These are phyloP conservation scores for Coccyzus lansbergi DNA, from an alignment of 2,797 vertebrate species.

Conservation along the genomic window DNA sequence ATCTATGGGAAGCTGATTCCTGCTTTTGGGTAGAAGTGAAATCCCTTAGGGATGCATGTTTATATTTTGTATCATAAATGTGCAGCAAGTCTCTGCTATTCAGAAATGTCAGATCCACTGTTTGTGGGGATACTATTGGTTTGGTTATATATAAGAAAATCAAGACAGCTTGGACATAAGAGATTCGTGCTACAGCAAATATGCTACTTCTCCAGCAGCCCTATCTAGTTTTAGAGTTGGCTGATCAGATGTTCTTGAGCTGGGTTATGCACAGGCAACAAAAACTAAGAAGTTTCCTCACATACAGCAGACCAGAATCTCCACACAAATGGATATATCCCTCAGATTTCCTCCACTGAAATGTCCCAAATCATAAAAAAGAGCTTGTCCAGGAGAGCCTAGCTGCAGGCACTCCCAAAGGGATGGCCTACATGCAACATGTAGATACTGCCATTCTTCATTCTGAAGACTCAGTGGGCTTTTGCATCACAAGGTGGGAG, in stretches of 20 bases:
- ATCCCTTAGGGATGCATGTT: background rate
- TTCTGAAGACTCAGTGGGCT: background rate
- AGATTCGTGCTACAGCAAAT: background rate
- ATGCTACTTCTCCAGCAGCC: background rate
- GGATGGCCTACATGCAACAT: background rate
- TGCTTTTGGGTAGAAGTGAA: background rate
- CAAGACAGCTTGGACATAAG: background rate
- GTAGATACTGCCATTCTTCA: background rate
- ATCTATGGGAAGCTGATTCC: background rate
- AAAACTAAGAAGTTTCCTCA: background rate
- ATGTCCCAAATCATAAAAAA: background rate
- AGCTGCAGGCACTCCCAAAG: background rate
- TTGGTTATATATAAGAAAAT: background rate
- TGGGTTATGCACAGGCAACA: background rate
- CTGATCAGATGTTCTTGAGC: background rate
- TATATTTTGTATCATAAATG: background rate
- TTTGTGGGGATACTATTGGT: background rate
- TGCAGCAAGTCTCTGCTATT: accelerated
- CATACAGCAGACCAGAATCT: background rate
- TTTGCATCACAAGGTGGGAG: background rate
- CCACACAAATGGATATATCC: background rate
- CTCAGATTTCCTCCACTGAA: background rate
- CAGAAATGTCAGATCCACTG: background rate
- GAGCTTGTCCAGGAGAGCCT: background rate
- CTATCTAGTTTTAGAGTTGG: background rate